phyloP scores from a whole-genome alignment of 2,113 vertebrate genomes.

The Nanorana parkeri region DNA sequence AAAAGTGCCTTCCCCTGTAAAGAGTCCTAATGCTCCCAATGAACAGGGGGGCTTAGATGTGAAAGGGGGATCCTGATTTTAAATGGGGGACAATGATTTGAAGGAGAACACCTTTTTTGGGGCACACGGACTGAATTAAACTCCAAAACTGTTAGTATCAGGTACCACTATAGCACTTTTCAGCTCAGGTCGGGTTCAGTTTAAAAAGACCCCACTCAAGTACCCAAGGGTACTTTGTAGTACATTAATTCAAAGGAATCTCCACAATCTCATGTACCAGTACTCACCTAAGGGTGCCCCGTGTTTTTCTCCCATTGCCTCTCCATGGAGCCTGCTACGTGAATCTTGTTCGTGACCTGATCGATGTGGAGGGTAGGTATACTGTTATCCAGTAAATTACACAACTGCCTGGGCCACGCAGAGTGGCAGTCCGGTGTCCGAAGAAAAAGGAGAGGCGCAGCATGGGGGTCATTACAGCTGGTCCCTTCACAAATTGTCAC shows the following conservation, averaged over 20 bases:
- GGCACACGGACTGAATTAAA: no score
- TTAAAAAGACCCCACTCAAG: no score
- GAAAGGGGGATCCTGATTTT: no score
- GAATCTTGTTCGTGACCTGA: constrained; percentile 93
- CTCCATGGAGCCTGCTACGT: constrained; percentile 88
- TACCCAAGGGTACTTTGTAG: no score
- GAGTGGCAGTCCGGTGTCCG: constrained; percentile 51
- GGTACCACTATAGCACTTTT: no score
- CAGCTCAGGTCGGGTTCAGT: no score
- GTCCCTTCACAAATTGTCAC: background rate
- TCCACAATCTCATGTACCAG: constrained; percentile 7
- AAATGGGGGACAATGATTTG: no score
- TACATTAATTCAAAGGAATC: background rate
- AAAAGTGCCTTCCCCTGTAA: no score
- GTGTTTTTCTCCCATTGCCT: constrained; percentile 91
- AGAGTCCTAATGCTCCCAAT: no score
- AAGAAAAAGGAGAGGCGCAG: background rate
- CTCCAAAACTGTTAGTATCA: no score
- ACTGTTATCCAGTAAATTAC: constrained; percentile 69
- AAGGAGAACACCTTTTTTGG: no score
- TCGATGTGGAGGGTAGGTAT: constrained; percentile 73
- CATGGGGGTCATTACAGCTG: background rate
- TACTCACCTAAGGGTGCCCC: constrained; percentile 87
- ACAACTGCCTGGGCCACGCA: constrained; percentile 20
- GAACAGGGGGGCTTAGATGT: no score